Percentiles rank a stretch among this genome's conserved stretches.
Conservation (phyloP, 2,797 vertebrate species). For the Salmo trutta region DNA sequence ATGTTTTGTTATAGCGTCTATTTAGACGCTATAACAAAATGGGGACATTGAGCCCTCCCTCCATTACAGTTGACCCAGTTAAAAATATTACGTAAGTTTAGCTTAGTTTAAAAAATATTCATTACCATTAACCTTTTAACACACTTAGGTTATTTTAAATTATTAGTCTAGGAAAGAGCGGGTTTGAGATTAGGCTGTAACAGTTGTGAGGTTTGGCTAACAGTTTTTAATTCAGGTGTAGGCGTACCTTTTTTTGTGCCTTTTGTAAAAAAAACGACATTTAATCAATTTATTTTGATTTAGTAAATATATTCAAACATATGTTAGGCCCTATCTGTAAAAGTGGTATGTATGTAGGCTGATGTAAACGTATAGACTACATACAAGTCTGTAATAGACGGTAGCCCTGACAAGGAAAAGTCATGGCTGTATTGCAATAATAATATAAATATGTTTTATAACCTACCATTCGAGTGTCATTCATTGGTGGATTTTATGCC, state of each 20-base stretch:
- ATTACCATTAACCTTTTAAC: neutral
- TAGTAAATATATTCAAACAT: neutral
- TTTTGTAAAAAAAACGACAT: neutral
- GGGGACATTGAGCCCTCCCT: constrained; percentile 1
- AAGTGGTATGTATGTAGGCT: neutral
- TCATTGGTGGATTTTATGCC: neutral
- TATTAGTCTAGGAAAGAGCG: neutral
- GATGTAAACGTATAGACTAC: neutral
- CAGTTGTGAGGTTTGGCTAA: neutral
- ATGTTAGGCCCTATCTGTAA: neutral
- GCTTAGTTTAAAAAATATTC: neutral
- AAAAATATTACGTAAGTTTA: neutral
- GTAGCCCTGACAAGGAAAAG: neutral
- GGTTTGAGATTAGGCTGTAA: neutral
- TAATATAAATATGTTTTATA: neutral
- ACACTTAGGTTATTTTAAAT: neutral
- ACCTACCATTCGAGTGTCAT: neutral
- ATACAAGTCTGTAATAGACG: neutral
- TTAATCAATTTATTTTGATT: neutral
- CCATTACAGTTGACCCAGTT: constrained; percentile 8
- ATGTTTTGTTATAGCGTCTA: neutral
- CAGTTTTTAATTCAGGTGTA: neutral
- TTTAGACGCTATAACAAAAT: constrained; percentile 10
- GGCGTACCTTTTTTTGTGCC: neutral
- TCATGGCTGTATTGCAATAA: neutral